phyloP scores from a whole-genome alignment of 2,797 vertebrate species.

The Ctenopoma multispine region DNA sequence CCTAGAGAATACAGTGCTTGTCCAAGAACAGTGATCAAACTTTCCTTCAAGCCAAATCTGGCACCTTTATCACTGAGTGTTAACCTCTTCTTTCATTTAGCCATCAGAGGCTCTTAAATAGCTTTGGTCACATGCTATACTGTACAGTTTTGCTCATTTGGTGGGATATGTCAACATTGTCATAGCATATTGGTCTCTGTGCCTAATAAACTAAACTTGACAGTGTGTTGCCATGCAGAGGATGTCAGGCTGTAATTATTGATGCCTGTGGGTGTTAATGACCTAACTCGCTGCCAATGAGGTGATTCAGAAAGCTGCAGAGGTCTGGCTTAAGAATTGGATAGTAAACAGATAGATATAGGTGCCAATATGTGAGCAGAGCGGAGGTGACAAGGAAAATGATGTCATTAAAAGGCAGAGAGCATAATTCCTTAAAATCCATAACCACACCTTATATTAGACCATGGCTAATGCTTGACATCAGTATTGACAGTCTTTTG shows the following conservation, averaged over 20 bases:
- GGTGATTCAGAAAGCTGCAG: conserved; percentile 46
- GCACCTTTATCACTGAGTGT: conserved; percentile 31
- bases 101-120: conserved; percentile 12
- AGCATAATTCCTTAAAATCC: conserved; percentile 41
- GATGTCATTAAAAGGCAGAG: conserved; percentile 37
- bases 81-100: conserved; percentile 37
- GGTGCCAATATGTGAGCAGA: conserved; percentile 29
- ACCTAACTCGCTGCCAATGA: conserved; percentile 51
- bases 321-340: conserved; percentile 38
- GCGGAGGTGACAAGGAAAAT: conserved; percentile 38
- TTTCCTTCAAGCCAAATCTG: conserved; percentile 46
- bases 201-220: conserved; percentile 37
- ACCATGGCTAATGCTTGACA: conserved; percentile 46
- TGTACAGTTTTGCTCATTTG: neutral
- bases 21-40: conserved; percentile 58
- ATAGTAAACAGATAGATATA: conserved; percentile 21
- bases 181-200: conserved; percentile 15
- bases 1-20: conserved; percentile 33
- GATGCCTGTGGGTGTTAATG: conserved; percentile 40
- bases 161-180: conserved; percentile 35
- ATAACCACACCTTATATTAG: conserved; percentile 39
- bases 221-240: conserved; percentile 38
- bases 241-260: conserved; percentile 56
- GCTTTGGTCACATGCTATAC: conserved; percentile 11
- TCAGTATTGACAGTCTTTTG: conserved; percentile 31